A percentile compares a stretch with the other conserved stretches of the same genome.
phyloP scores from a whole-genome alignment of 2,113 vertebrate species.

The Struthio camelus region DNA sequence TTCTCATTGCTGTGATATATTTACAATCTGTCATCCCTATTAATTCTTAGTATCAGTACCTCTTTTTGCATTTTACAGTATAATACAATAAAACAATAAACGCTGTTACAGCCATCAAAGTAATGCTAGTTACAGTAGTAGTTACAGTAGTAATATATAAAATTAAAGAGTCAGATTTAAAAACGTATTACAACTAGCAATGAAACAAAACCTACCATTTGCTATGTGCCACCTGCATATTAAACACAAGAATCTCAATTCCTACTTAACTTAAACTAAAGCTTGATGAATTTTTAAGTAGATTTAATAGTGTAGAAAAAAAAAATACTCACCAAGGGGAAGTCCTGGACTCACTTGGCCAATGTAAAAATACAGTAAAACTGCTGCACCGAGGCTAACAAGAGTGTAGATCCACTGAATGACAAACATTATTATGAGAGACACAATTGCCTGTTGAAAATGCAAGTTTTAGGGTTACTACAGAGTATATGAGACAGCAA shows the following conservation, averaged over 20 bases:
- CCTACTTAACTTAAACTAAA: slow-evolving; percentile 38
- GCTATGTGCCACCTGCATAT: neutral
- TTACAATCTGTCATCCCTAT: neutral
- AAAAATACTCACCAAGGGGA: slow-evolving; percentile 81
- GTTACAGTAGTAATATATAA: too few relatives aligned
- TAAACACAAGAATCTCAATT: neutral
- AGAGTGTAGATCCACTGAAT: slow-evolving; percentile 96
- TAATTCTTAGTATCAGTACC: neutral
- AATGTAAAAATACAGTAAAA: slow-evolving; percentile 92
- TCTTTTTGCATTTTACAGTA: neutral
- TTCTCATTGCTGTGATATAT: neutral
- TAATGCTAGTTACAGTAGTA: neutral
- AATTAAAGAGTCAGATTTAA: neutral
- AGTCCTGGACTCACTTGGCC: slow-evolving; percentile 90
- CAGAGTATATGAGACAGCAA: neutral
- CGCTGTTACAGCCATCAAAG: neutral
- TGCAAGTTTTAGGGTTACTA: neutral
- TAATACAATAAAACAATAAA: neutral
- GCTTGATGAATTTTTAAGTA: slow-evolving; percentile 23
- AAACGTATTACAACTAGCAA: neutral
- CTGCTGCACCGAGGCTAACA: slow-evolving; percentile 82
- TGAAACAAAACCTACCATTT: neutral
- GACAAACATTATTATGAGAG: slow-evolving; percentile 91
- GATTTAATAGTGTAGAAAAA: neutral
- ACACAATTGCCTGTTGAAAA: slow-evolving; percentile 81